Evolutionary conservation across 1,140 invertebrate species (phyloP), one percentile per base, ranked within the genome.

Genomic region (Venustaconcha ellipsiformis): DNA sequence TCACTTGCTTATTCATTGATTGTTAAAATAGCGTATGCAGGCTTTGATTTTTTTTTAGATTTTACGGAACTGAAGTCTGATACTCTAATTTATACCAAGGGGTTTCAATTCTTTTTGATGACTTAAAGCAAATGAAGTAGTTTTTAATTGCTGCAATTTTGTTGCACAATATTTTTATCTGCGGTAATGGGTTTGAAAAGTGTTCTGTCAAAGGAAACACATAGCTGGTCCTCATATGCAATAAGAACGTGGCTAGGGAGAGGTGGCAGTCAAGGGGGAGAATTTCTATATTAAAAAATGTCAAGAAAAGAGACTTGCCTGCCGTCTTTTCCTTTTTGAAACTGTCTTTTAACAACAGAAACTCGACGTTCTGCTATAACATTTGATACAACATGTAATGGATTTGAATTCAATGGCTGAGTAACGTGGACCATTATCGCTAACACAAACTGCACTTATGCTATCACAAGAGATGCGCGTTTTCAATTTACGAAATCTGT

Each of bases 361-460:
- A 72, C 70, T n/a, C 17, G 48, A 23, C 57, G 17, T 64, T 72
- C 60, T 37, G 57, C 57, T 14, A 63, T 26, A 12, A 59, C 59
- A 65, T 72, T 72, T 17, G 37, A 63, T 20, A 57, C 12, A 17
- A 11, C 20, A 56, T 72, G 23, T 17, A 17, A 20, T 48, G 70
- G 70, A 1, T 30, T 55, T 11, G 57, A 72, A 72, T 5, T 63
- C 62, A 14, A 20, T 26, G 15, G 68, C 59, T 26, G 14, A 59
- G 20, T 48, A 70, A n/a, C 63, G 70, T 56, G 70, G 70, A 4
- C 70, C 70, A 63, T 71, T 71, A 56, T 71, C 70, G n/a, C 70
- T 71, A 55, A 26, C 56, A 1, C 55, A 20, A 5, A 18, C 20
- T n/a, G 55, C 37, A 13, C 55, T 3, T 58, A 57, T 55, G 37